A percentile compares a stretch with the other conserved stretches of the same genome.
Evolutionary conservation across 1,140 invertebrate species (phyloP).

Genomic region (Brachionus angularis): DNA sequence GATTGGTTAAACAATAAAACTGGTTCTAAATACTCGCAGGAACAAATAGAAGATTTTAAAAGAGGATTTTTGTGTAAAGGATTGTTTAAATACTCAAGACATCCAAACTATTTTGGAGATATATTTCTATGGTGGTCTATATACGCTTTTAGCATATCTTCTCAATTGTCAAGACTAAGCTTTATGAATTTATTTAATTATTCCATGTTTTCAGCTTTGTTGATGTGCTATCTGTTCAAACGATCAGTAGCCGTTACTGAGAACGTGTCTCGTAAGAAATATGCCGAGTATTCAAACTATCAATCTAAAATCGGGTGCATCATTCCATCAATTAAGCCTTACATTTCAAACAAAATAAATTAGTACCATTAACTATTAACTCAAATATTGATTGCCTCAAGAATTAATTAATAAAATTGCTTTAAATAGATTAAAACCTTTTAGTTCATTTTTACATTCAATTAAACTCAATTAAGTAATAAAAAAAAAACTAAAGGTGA

Average conservation of each 20-base stretch:
- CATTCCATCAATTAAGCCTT: slow-evolving; percentile 6
- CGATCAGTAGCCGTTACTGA: slow-evolving; percentile 12
- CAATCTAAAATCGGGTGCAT: slow-evolving; percentile 24
- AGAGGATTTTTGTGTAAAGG: slow-evolving; percentile 16
- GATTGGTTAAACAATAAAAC: slow-evolving; percentile 18
- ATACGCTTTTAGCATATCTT: slow-evolving; percentile 14
- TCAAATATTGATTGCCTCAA: too few relatives aligned
- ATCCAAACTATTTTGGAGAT: slow-evolving; percentile 41
- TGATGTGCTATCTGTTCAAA: slow-evolving; percentile 32
- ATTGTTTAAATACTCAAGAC: slow-evolving; percentile 28
- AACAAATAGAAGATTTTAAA: slow-evolving; percentile 36
- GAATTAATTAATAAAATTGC: too few relatives aligned
- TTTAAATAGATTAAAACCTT: too few relatives aligned
- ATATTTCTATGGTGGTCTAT: slow-evolving; percentile 39
- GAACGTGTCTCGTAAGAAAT: slow-evolving; percentile 6
- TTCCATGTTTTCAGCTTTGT: slow-evolving; percentile 26
- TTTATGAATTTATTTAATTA: slow-evolving; percentile 28
- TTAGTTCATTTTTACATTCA: too few relatives aligned
- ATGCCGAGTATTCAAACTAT: slow-evolving; percentile 20
- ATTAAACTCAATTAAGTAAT: too few relatives aligned
- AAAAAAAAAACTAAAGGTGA: too few relatives aligned
- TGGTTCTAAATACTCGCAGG: neutral
- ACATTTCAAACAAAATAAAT: too few relatives aligned
- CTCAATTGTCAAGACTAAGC: slow-evolving; percentile 10
- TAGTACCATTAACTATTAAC: too few relatives aligned